Evolutionary conservation across 2,113 vertebrate species (phyloP).

Genomic region (Tragelaphus imberbis): DNA sequence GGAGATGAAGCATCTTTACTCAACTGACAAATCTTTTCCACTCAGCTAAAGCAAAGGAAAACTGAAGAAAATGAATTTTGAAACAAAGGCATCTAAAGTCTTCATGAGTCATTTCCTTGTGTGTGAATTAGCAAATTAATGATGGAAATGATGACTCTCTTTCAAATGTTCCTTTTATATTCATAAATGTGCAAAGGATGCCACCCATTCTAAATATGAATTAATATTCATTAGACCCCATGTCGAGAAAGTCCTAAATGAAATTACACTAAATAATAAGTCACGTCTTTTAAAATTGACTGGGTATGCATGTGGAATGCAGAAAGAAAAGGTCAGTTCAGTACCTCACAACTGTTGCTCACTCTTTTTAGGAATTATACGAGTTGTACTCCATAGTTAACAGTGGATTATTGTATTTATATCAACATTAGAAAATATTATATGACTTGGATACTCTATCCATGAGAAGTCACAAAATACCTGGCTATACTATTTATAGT

Average conservation of each 20-base stretch:
- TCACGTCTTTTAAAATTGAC: conserved; percentile 26
- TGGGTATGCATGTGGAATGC: not conserved
- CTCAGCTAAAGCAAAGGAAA: conserved; percentile 54
- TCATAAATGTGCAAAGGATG: not conserved
- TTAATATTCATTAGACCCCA: conserved; percentile 34
- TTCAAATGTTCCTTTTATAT: conserved; percentile 48
- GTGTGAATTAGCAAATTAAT: conserved; percentile 22
- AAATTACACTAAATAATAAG: conserved; percentile 52
- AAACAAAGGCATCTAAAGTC: conserved; percentile 12
- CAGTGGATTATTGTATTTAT: not conserved
- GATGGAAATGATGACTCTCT: conserved; percentile 47
- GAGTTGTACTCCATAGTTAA: not conserved
- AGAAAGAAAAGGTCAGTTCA: not conserved
- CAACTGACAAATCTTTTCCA: conserved; percentile 48
- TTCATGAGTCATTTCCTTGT: conserved; percentile 46
- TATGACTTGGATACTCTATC: conserved; percentile 15
- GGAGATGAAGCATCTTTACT: conserved; percentile 60
- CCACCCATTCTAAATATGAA: not conserved
- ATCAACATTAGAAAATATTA: not conserved
- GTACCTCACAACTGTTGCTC: not conserved
- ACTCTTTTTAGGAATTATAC: conserved; percentile 7
- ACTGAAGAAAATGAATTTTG: conserved; percentile 27
- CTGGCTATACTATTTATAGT: conserved; percentile 26
- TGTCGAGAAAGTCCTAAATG: conserved; percentile 43
- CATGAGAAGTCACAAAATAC: conserved; percentile 11